These are phyloP conservation scores for Sinhomidia bicolor DNA, from an alignment of 2,888 invertebrate genomes.

Conservation along the genomic window DNA sequence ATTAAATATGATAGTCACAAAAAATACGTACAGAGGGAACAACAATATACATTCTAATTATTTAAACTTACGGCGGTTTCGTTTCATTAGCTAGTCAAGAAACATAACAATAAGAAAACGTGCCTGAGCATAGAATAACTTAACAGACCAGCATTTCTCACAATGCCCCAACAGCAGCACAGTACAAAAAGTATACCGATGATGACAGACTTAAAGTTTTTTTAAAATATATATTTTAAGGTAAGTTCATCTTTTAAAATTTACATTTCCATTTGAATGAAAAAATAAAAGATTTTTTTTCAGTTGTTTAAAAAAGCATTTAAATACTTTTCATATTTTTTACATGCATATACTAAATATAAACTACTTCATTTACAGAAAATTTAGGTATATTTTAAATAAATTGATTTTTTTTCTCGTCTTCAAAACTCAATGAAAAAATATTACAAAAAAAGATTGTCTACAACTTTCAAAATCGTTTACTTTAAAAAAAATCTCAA, in stretches of 20 bases:
- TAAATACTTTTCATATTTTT: background rate
- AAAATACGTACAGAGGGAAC: background rate
- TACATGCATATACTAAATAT: background rate
- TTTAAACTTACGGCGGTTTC: too few species aligned
- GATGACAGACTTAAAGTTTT: too few species aligned
- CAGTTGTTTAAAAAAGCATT: too few species aligned
- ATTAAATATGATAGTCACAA: slow-evolving; percentile 9
- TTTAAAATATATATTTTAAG: too few species aligned
- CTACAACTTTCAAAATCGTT: background rate
- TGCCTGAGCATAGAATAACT: background rate
- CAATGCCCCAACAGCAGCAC: background rate
- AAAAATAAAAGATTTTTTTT: too few species aligned
- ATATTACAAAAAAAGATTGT: background rate
- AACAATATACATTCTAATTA: slow-evolving; percentile 5
- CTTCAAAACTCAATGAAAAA: background rate
- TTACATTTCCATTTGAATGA: too few species aligned
- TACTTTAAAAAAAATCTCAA: background rate
- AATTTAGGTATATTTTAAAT: slow-evolving; percentile 22
- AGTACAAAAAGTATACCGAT: background rate
- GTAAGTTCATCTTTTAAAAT: background rate
- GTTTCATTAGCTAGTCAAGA: background rate
- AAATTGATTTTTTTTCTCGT: slow-evolving; percentile 29
- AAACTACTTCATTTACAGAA: background rate
- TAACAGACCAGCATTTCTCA: background rate
- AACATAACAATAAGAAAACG: background rate